These are phyloP conservation scores for Cinclus cinclus DNA, from an alignment of 2,113 vertebrate species.

Conservation along the genomic window DNA sequence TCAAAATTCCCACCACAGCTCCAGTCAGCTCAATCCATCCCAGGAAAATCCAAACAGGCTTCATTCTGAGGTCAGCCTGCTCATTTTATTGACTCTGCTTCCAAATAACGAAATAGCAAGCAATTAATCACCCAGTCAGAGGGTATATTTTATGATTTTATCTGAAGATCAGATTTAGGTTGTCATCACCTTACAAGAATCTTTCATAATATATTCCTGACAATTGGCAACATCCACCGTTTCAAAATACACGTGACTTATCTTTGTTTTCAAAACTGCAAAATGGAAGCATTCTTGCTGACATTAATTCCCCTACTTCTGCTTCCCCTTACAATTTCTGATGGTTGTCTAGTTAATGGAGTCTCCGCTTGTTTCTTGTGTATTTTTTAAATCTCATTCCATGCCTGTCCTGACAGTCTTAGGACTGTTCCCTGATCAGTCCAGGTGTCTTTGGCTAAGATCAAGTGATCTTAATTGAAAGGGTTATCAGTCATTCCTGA, in stretches of 20 bases:
- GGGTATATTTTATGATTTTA: neutral
- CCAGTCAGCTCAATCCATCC: neutral
- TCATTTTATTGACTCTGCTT: neutral
- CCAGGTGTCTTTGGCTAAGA: neutral
- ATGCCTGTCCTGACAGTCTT: neutral
- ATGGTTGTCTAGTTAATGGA: neutral
- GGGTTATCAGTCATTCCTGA: neutral
- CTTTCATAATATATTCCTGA: neutral
- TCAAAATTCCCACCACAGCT: neutral
- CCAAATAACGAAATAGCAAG: neutral
- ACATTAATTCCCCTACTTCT: neutral
- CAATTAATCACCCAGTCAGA: neutral
- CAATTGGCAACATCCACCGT: neutral
- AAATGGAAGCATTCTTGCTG: slow-evolving; percentile 12
- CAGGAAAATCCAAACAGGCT: neutral
- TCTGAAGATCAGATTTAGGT: neutral
- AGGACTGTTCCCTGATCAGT: neutral
- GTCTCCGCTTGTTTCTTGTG: neutral
- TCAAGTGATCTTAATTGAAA: neutral
- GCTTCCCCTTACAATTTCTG: neutral
- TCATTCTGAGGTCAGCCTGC: neutral
- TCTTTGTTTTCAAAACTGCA: neutral
- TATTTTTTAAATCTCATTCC: neutral
- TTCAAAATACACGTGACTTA: neutral
- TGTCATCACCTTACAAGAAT: neutral